A percentile compares a stretch with the other conserved stretches of the same genome.
Conservation (phyloP, 2,113 vertebrate genomes). For the Pollimyrus isidori region DNA sequence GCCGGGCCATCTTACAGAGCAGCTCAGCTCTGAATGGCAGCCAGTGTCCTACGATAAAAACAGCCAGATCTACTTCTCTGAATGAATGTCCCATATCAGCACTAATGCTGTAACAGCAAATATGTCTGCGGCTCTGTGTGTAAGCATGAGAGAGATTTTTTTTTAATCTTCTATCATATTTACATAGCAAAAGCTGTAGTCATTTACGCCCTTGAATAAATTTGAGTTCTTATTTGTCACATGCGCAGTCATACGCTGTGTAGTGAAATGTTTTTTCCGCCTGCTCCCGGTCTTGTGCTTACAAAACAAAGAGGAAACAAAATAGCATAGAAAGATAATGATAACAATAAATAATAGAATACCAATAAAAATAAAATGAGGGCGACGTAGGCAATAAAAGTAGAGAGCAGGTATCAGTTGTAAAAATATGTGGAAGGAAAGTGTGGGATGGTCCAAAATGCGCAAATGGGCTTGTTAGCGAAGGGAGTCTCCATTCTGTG, state of each 20-base stretch:
- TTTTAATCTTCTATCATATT: background rate
- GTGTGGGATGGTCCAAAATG: background rate
- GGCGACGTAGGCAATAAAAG: background rate
- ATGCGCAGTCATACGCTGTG: background rate
- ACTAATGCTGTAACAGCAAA: background rate
- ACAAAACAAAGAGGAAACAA: background rate
- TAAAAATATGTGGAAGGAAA: background rate
- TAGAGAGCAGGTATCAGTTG: background rate
- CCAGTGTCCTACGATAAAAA: background rate
- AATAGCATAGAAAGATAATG: background rate
- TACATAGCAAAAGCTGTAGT: background rate
- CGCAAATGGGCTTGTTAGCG: background rate
- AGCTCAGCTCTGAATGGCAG: background rate
- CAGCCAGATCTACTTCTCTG: background rate
- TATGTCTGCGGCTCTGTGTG: background rate
- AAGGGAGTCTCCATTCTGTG: background rate
- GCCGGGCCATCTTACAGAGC: background rate
- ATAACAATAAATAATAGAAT: background rate
- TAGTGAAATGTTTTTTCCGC: background rate
- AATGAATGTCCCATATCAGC: background rate
- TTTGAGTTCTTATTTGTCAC: background rate
- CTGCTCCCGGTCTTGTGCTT: background rate
- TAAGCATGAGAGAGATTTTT: background rate
- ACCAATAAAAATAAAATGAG: background rate
- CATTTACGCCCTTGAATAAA: background rate